phyloP scores from a whole-genome alignment of 2,888 invertebrate genomes.

The Pristionchus mayeri region DNA sequence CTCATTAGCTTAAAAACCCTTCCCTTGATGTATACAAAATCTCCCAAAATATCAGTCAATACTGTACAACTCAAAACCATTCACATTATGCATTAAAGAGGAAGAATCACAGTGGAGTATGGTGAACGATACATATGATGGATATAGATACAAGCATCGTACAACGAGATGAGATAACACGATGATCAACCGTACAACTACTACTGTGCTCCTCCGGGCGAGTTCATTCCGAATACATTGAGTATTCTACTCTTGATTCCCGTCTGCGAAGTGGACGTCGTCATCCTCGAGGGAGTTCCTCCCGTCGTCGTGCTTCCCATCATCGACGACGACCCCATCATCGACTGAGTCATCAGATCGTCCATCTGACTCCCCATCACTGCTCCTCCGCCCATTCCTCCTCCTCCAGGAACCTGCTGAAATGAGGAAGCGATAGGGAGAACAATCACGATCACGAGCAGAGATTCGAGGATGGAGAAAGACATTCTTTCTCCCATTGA shows the following conservation, averaged over 20 bases:
- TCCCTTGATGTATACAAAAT: not conserved
- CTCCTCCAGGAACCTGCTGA: constrained; percentile 1
- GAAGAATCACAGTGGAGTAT: not conserved
- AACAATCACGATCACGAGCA: not conserved
- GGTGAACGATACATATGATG: not conserved
- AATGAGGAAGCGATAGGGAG: constrained; percentile 14
- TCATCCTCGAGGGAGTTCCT: constrained; percentile 52
- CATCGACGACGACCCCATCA: constrained; percentile 47
- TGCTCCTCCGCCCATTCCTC: not conserved
- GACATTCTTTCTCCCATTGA: no score
- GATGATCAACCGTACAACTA: not conserved
- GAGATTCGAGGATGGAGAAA: not conserved
- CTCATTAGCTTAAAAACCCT: not conserved
- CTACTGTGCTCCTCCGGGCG: not conserved
- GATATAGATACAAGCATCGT: not conserved
- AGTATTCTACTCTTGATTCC: constrained; percentile 61
- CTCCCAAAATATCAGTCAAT: constrained; percentile 14
- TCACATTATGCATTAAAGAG: not conserved
- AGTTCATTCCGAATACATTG: constrained; percentile 60
- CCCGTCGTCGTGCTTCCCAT: not conserved
- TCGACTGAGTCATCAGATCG: constrained; percentile 45
- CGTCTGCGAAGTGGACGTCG: constrained; percentile 55
- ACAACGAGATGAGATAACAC: not conserved
- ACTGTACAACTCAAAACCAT: not conserved
- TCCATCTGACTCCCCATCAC: constrained; percentile 39